Evolutionary conservation across 2,888 invertebrate species (phyloP).

Genomic region (Rhodophaea formosa): DNA sequence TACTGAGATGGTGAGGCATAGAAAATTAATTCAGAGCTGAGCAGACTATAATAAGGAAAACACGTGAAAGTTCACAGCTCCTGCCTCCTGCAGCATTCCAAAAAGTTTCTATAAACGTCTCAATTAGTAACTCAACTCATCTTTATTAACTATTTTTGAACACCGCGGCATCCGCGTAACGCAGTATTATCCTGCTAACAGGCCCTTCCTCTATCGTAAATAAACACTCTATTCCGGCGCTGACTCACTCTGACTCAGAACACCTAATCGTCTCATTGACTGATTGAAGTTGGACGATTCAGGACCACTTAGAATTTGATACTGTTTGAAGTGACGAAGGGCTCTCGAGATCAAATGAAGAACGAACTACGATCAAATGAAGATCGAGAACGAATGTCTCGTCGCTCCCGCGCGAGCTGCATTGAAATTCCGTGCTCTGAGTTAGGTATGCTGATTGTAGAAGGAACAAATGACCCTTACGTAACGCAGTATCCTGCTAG

Average conservation of each 20-base stretch:
- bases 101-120: not conserved
- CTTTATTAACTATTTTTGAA: not conserved
- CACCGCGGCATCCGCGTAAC: not conserved
- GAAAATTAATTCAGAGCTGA: too few relatives aligned
- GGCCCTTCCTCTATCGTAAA: constrained; percentile 55
- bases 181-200: constrained; percentile 41
- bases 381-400: too few relatives aligned
- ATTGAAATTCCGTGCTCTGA: too few relatives aligned
- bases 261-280: constrained; percentile 4
- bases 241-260: constrained; percentile 1
- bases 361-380: too few relatives aligned
- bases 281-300: not conserved
- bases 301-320: not conserved
- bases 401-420: too few relatives aligned
- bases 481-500: constrained; percentile 36
- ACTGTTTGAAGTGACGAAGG: not conserved
- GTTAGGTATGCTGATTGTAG: too few relatives aligned
- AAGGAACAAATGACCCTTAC: too few relatives aligned
- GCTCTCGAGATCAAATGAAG: not conserved
- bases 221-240: constrained; percentile 41
- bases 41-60: too few relatives aligned
- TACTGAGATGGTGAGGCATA: too few relatives aligned
- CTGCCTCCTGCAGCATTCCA: too few relatives aligned
- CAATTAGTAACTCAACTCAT: not conserved
- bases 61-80: too few relatives aligned